A percentile compares a stretch with the other conserved stretches of the same genome.
phyloP scores from a whole-genome alignment of 2,888 invertebrate species.

The Drosophila gaucha region DNA sequence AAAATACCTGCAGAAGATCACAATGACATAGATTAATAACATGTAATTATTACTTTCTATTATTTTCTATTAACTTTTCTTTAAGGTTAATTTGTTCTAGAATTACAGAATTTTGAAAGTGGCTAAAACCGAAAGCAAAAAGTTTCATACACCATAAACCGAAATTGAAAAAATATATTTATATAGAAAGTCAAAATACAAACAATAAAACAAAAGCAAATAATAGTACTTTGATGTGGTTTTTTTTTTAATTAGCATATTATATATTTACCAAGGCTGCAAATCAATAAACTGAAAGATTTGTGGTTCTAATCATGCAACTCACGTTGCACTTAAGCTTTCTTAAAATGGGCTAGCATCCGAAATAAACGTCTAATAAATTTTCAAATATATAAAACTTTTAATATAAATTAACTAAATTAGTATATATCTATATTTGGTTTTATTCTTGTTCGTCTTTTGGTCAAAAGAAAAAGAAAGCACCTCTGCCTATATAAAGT shows the following conservation, averaged over 20 bases:
- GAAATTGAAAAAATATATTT: not conserved
- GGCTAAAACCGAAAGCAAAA: constrained; percentile 49
- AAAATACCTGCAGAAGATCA: constrained; percentile 83
- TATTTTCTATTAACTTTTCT: not conserved
- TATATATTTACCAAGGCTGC: not conserved
- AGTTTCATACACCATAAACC: constrained; percentile 47
- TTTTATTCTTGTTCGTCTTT: no score
- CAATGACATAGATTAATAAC: not conserved
- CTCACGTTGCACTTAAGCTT: no score
- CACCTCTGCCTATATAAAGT: no score
- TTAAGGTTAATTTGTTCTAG: constrained; percentile 35
- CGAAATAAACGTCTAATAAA: no score
- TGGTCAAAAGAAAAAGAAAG: no score
- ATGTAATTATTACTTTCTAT: not conserved
- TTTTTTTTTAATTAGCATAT: not conserved
- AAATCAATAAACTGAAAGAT: not conserved
- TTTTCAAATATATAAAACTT: no score
- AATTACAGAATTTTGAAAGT: constrained; percentile 52
- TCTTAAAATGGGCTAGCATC: no score
- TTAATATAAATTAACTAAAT: no score
- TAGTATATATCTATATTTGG: no score
- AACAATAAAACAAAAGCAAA: not conserved
- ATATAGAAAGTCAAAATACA: not conserved
- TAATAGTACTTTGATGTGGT: not conserved
- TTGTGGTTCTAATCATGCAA: not conserved